Evolutionary conservation across 1,140 invertebrate genomes (phyloP), one percentile per base, ranked within the genome.

Genomic region (Sarcophaga peregrina): DNA sequence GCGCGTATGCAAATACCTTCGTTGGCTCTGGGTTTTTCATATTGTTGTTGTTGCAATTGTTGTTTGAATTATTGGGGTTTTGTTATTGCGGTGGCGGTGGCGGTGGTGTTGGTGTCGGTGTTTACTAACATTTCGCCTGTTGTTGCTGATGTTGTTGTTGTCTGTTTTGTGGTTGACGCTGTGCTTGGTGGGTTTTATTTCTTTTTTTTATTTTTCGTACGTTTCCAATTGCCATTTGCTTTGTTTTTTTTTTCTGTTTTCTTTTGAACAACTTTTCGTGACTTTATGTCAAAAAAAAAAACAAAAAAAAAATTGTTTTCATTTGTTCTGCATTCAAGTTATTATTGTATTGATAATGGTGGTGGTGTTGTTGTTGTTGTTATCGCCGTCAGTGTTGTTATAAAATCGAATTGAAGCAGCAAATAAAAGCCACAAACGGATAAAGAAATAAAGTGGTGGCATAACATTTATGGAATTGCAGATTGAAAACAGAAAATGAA

Each of bases 181-280:
- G 62, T 68, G 10, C 20, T 68, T 68, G 17, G 62, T 20, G 62
- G 3, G 7, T 68, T 68, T 25, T 62, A 15, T 11, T 20, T 25
- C 7, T 68, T 68, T 17, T 17, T 68, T 8, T n/a, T n/a, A n/a
- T n/a, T n/a, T n/a, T n/a, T n/a, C n/a, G n/a, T n/a, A n/a, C n/a
- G n/a, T n/a, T n/a, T 37, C 17, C 9, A 5, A 4, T 68, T 25
- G 62, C 62, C 17, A 25, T 68, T 37, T 68, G 62, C 25, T 68
- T 68, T 68, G 20, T 68, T 68, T 68, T 68, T 68, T 58, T 58
- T 10, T 58, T 6, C n/a, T 15, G 4, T 7, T 6, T 58, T 68
- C 62, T 68, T 68, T 58, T 68, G 62, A 20, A 68, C 62, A 68
- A 68, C 20, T 68, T 68, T 68, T 68, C 62, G 62, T 68, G 62